Evolutionary conservation across 2,113 vertebrate genomes (phyloP), one percentile per base, ranked within the genome.

Genomic region (Eurystomus gularis): DNA sequence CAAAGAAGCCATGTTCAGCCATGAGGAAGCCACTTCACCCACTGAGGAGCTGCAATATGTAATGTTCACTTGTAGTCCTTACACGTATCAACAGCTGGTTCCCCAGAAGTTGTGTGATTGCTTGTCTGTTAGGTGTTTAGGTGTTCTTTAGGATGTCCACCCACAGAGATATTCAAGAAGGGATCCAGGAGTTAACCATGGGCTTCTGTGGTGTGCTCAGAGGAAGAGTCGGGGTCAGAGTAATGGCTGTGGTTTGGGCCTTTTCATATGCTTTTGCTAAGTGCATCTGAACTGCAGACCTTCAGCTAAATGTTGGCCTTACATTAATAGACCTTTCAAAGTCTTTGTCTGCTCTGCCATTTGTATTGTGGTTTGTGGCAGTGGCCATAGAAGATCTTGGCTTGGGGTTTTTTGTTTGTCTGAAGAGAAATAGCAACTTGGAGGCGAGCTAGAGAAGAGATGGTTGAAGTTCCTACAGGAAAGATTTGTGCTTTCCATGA

Each of bases 361-460:
- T 90, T 84, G 11, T 66, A 2, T 72, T 0, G 2, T 69, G 40
- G 46, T 73, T 83, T 80, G 17, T 51, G 29, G 44, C 48, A 13
- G 70, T 71, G 76, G 16, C 37, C 58, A 11, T 7, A 55, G 52
- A 81, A 73, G 31, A 54, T 54, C 44, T 60, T 33, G 46, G 23
- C 2, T 51, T 21, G 5, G 3, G 3, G 0, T 1, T 7, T 48
- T 33, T 8, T 48, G 52, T 79, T 37, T 62, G 20, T 51, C 28
- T 55, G n/a, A 60, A 86, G 69, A 75, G 33, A 82, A 88, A 13
- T 6, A 48, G 35, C 8, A 12, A 28, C 23, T 60, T 78, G 26
- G 35, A 75, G 42, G 33, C 57, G 49, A 13, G 31, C 18, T 57
- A 44, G 26, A 60, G 42, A 75, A 82, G 49, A 70, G 42, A 13